These are phyloP conservation scores for Dromiciops gliroides DNA, from an alignment of 2,113 vertebrate genomes.

Conservation along the genomic window DNA sequence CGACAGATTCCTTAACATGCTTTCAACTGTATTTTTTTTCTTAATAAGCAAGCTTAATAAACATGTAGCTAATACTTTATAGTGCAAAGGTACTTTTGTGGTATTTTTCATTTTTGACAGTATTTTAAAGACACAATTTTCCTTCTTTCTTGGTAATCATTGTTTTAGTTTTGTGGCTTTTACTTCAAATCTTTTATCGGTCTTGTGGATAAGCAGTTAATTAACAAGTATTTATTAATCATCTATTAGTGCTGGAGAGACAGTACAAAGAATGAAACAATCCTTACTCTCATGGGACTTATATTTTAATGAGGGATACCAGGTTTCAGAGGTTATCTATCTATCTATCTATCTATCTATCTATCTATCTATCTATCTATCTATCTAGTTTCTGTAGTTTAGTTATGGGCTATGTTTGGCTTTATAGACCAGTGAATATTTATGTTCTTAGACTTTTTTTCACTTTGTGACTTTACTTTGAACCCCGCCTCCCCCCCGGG, in stretches of 20 bases:
- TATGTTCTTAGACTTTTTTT: constrained; percentile 26
- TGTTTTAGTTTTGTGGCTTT: constrained; percentile 37
- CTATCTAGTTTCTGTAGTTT: neutral
- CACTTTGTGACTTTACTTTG: neutral
- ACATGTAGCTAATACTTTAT: constrained; percentile 19
- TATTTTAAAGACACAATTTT: constrained; percentile 36
- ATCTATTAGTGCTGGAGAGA: neutral
- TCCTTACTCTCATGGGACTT: neutral
- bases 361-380: neutral
- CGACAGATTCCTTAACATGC: neutral
- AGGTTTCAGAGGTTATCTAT: neutral
- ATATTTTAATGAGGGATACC: neutral
- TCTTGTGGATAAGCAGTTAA: neutral
- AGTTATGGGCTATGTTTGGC: neutral
- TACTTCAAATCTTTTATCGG: constrained; percentile 14
- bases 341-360: neutral
- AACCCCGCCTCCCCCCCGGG: neutral
- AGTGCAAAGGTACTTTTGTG: constrained; percentile 37
- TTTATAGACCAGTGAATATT: constrained; percentile 32
- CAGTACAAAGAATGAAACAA: neutral
- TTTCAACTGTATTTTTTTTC: constrained; percentile 56
- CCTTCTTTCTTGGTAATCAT: neutral
- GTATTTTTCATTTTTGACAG: constrained; percentile 29
- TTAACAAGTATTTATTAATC: neutral
- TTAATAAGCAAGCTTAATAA: neutral